phyloP scores from a whole-genome alignment of 2,888 invertebrate species.

The Notocelia uddmanniana region DNA sequence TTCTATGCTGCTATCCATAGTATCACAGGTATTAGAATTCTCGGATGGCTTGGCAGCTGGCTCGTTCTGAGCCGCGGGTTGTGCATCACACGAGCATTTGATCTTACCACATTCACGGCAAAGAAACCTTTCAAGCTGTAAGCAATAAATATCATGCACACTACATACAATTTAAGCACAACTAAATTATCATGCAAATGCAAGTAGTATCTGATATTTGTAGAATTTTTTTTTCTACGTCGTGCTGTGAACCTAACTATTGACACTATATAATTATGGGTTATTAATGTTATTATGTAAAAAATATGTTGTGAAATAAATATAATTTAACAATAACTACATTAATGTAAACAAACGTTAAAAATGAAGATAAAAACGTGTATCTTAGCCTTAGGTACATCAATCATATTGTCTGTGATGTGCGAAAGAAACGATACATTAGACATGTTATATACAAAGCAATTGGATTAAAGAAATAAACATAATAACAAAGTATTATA shows the following conservation, averaged over 20 bases:
- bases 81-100: constrained; percentile 86
- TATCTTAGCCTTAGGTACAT: no score
- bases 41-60: constrained; percentile 28
- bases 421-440: neutral
- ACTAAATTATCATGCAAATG: constrained; percentile 65
- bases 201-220: constrained; percentile 7
- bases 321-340: no score
- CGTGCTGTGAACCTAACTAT: constrained; percentile 14
- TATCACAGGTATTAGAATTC: constrained; percentile 29
- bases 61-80: constrained; percentile 51
- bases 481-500: neutral
- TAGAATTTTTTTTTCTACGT: constrained; percentile 15
- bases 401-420: neutral
- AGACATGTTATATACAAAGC: neutral
- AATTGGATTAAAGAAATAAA: neutral
- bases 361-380: no score
- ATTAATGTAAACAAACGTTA: no score
- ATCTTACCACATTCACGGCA: constrained; percentile 89
- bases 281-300: no score
- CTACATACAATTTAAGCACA: constrained; percentile 73
- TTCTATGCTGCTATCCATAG: constrained; percentile 41
- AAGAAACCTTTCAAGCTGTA: constrained; percentile 91
- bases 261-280: constrained; percentile 3
- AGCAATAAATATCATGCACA: constrained; percentile 87
- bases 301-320: no score